Conservation (phyloP, 1,140 invertebrate species). For the Nymphalis io region DNA sequence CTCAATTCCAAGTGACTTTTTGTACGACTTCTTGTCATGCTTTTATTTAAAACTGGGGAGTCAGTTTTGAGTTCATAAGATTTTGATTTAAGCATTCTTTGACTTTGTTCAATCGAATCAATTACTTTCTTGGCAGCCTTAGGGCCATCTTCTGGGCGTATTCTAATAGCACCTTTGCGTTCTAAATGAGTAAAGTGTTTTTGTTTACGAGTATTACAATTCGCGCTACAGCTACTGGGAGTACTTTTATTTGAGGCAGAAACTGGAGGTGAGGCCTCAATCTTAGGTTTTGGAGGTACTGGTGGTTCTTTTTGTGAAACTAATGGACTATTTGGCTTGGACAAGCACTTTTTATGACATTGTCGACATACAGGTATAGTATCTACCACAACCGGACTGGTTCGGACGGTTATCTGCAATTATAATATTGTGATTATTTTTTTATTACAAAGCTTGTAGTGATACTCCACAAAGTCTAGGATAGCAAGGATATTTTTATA, state of each 20-base stretch:
- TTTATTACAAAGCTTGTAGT: too few species aligned
- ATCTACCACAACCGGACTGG: constrained; percentile 84
- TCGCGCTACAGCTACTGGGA: constrained; percentile 66
- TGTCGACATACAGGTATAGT: constrained; percentile 85
- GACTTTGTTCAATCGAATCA: constrained; percentile 75
- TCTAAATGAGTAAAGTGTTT: constrained; percentile 70
- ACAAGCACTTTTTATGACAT: constrained; percentile 87
- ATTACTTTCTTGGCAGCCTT: constrained; percentile 74
- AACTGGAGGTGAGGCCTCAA: constrained; percentile 65
- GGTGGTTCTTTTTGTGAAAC: constrained; percentile 72
- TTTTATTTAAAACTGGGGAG: constrained; percentile 61
- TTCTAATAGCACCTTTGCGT: constrained; percentile 74
- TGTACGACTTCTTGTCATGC: constrained; percentile 58
- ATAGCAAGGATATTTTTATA: too few species aligned
- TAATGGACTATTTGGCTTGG: constrained; percentile 79
- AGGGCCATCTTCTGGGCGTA: constrained; percentile 73
- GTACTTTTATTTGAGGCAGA: constrained; percentile 70
- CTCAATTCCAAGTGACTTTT: constrained; percentile 72
- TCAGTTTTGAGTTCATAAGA: constrained; percentile 76
- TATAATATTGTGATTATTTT: constrained; percentile 5
- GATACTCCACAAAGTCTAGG: too few species aligned
- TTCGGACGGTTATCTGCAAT: constrained; percentile 85
- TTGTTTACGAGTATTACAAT: constrained; percentile 67
- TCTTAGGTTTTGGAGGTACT: constrained; percentile 59
- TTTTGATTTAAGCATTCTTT: constrained; percentile 75